Evolutionary conservation across 2,113 vertebrate species (phyloP).

Genomic region (Atractosteus spatula): DNA sequence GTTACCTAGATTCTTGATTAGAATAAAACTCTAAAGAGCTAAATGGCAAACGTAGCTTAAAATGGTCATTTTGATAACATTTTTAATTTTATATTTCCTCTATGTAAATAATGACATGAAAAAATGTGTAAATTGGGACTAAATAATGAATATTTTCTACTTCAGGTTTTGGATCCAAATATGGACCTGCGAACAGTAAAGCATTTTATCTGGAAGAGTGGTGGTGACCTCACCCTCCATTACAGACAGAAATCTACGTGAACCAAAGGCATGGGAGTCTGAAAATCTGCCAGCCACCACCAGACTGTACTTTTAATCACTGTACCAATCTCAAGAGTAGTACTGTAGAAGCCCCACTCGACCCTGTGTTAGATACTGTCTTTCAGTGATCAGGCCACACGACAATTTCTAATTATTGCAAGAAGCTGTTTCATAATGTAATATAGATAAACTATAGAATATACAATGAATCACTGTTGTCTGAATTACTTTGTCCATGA

Average conservation of each 20-base stretch:
- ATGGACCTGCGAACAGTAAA: slow-evolving; percentile 95
- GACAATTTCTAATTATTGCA: not conserved
- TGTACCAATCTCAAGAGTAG: slow-evolving; percentile 61
- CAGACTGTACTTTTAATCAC: slow-evolving; percentile 55
- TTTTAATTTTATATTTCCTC: not conserved
- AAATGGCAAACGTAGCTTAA: too few relatives aligned
- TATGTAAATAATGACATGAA: too few relatives aligned
- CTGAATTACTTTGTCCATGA: slow-evolving; percentile 29
- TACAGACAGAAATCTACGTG: slow-evolving; percentile 85
- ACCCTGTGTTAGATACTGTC: slow-evolving; percentile 38
- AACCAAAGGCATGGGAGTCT: slow-evolving; percentile 20
- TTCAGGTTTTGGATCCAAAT: slow-evolving; percentile 92
- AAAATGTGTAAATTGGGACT: too few relatives aligned
- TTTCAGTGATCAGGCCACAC: slow-evolving; percentile 1
- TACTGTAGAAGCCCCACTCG: slow-evolving; percentile 59
- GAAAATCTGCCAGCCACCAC: slow-evolving; percentile 51
- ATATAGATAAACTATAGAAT: slow-evolving; percentile 23
- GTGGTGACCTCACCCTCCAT: slow-evolving; percentile 94
- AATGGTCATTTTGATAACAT: not conserved
- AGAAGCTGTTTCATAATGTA: slow-evolving; percentile 3
- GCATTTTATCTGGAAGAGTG: slow-evolving; percentile 98
- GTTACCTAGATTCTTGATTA: too few relatives aligned
- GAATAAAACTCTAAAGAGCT: too few relatives aligned
- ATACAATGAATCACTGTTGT: slow-evolving; percentile 12
- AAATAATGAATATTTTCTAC: too few relatives aligned